Evolutionary conservation across 2,888 invertebrate species (phyloP), one percentile per base, ranked within the genome.

Genomic region (Tridacna crocea): DNA sequence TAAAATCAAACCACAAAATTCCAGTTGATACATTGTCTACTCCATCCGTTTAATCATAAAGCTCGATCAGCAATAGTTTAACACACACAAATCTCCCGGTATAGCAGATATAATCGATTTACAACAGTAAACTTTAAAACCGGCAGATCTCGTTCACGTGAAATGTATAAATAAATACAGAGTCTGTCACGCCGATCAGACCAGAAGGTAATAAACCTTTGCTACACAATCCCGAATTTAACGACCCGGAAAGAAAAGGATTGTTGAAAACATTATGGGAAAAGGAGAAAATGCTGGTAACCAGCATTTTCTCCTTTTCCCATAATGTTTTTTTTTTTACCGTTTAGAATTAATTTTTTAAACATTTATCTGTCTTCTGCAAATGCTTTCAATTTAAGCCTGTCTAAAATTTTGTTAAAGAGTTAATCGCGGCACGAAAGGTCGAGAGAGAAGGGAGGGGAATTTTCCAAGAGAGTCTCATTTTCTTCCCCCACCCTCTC

Each of bases 291-390:
- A 55, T 55, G n/a, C 55, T 55, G 55, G 17, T 55, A 19, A 55
- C 55, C 55, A 55, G n/a, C n/a, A 55, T 19, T 55, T 55, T 55
- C 55, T 55, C n/a, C 55, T n/a, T 55, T 55, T 55, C 55, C n/a
- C 55, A 19, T 3, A 19, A 55, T 55, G 51, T 51, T 51, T 13
- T 51, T 17, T n/a, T n/a, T n/a, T n/a, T n/a, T n/a, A n/a, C n/a
- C n/a, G n/a, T n/a, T n/a, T n/a, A n/a, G n/a, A n/a, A n/a, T n/a
- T n/a, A n/a, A n/a, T n/a, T n/a, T n/a, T n/a, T n/a, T n/a, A n/a
- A n/a, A n/a, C n/a, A n/a, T n/a, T n/a, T n/a, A n/a, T n/a, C n/a
- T n/a, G n/a, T n/a, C n/a, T n/a, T n/a, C n/a, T n/a, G n/a, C n/a
- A n/a, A n/a, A n/a, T n/a, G n/a, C n/a, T n/a, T n/a, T n/a, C n/a